phyloP scores from a whole-genome alignment of 2,888 invertebrate genomes.

The Parnassius apollo region DNA sequence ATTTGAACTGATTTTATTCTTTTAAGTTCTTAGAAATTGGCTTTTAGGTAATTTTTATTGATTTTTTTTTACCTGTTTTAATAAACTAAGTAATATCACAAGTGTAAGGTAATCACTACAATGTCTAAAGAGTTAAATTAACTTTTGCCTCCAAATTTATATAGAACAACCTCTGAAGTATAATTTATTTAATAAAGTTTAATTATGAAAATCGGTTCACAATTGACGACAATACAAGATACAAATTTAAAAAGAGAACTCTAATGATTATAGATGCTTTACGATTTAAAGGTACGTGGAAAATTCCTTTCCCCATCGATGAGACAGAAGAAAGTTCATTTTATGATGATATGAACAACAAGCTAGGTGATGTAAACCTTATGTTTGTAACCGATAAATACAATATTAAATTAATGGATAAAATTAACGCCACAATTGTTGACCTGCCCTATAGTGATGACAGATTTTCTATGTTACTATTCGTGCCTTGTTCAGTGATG shows the following conservation, averaged over 20 bases:
- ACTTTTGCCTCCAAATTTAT: too few relatives aligned
- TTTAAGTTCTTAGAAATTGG: conserved; percentile 19
- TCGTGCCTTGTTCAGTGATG: conserved; percentile 83
- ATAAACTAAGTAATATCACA: too few relatives aligned
- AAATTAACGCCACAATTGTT: conserved; percentile 50
- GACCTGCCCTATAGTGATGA: conserved; percentile 62
- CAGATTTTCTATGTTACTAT: conserved; percentile 83
- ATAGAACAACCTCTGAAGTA: too few relatives aligned
- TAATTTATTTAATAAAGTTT: background rate
- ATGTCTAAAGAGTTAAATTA: too few relatives aligned
- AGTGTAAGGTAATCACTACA: too few relatives aligned
- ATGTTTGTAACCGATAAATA: conserved; percentile 50
- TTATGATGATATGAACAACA: conserved; percentile 47
- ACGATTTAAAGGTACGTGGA: conserved; percentile 66
- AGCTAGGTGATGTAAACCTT: conserved; percentile 56
- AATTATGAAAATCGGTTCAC: too few relatives aligned
- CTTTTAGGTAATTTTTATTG: too few relatives aligned
- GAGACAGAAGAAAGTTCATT: conserved; percentile 55
- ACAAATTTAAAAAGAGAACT: background rate
- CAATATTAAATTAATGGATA: conserved; percentile 39
- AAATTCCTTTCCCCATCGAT: conserved; percentile 44
- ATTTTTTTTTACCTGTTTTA: conserved; percentile 12
- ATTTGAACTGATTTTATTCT: too few relatives aligned
- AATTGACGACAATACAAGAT: too few relatives aligned
- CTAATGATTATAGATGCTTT: conserved; percentile 59